Conservation (phyloP, 1,140 invertebrate species). For the Nebria ingens region DNA sequence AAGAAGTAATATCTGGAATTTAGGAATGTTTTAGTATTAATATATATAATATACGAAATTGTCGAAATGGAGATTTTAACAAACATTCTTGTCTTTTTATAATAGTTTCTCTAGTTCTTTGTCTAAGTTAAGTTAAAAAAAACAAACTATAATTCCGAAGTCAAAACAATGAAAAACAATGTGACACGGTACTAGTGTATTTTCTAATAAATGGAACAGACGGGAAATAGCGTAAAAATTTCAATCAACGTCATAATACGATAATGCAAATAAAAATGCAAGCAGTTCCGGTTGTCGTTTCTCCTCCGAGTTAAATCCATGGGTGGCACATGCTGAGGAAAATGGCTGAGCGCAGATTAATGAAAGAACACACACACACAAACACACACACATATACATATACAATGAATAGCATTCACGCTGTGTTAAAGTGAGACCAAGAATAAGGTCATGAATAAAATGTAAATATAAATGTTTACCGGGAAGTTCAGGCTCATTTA, state of each 20-base stretch:
- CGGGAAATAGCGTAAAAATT: background rate
- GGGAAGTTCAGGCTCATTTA: background rate
- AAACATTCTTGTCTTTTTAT: background rate
- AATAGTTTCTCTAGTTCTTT: slow-evolving; percentile 15
- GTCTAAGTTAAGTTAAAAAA: too few species aligned
- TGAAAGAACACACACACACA: background rate
- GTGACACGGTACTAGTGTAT: too few species aligned
- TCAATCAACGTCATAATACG: background rate
- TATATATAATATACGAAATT: too few species aligned
- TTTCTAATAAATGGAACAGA: background rate
- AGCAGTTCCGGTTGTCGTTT: background rate
- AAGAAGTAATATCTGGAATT: slow-evolving; percentile 53
- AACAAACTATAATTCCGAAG: too few species aligned
- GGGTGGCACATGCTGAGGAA: too few species aligned
- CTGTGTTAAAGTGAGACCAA: too few species aligned
- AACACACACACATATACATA: too few species aligned
- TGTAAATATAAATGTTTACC: background rate
- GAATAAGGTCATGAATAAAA: background rate
- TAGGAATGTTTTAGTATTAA: too few species aligned
- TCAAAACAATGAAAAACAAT: too few species aligned
- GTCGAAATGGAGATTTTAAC: slow-evolving; percentile 16
- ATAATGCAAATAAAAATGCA: background rate
- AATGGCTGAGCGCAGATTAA: background rate
- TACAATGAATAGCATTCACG: too few species aligned
- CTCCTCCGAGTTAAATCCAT: background rate